Base-by-base conservation (phyloP, 1,140 invertebrate genomes). In the Cherax destructor region DNA sequence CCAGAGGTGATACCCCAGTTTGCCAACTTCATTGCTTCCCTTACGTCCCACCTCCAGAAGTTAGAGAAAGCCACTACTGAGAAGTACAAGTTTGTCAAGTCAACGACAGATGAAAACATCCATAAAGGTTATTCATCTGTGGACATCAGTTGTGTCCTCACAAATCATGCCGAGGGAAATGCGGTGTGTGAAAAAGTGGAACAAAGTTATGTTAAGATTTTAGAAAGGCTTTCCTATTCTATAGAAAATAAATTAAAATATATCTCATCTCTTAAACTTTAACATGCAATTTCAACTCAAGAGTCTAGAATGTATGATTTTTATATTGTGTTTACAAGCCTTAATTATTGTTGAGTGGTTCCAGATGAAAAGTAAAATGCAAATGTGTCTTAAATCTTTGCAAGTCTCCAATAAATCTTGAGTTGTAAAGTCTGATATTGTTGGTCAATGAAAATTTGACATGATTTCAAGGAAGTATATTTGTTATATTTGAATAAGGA, bases 231-330 rank as follows among this genome's bases (percentile, higher is more conserved):
- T 10, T 74, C 83, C 49, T 72, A 21, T 72, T 86, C 83, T 86
- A 86, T 86, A 86, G 72, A 30, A 47, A 86, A 52, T 86, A 86
- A 86, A 86, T 9, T 86, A 52, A 86, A 86, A 65, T 86, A 86
- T 72, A 65, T 86, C 21, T 72, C 83, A n/a, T 86, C 83, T 72
- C 83, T 86, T n/a, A 86, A 86, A 76, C 83, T 86, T 49, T 86
- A 86, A 72, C 72, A 30, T 86, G 65, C 30, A 76, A 72, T 72
- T 24, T 13, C 69, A 18, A 65, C 47, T 81, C 61, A 65, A 18
- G n/a, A 59, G 50, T 7, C 21, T 18, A 30, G 24, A 21, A 74
- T 74, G 30, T 56, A 56, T 56, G 6, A 56, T 56, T 56, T 30
- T 74, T 9, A 21, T 74, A 30, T 74, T 74, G n/a, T 74, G 6